These are phyloP conservation scores for Oscheius sp. DNA, from an alignment of 2,888 invertebrate genomes.

Conservation along the genomic window DNA sequence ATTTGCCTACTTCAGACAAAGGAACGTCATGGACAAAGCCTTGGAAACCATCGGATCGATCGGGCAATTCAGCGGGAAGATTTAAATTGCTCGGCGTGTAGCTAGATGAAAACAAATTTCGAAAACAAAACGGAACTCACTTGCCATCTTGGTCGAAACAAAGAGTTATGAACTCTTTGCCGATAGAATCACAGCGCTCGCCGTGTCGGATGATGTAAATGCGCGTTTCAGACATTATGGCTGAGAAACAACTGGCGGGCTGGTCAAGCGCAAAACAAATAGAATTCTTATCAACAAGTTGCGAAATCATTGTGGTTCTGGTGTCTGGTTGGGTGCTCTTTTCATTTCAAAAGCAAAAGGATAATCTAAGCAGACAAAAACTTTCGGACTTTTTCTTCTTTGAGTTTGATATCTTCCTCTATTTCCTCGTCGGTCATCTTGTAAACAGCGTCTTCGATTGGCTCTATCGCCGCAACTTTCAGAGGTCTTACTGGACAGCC, in stretches of 20 bases:
- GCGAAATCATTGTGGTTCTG: background rate
- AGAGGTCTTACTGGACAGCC: background rate
- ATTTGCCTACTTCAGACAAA: background rate
- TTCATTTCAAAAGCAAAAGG: no score
- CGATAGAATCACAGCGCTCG: background rate
- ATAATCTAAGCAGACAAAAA: no score
- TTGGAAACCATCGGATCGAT: background rate
- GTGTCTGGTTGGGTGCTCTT: no score
- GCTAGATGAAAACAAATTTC: no score
- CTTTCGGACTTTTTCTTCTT: background rate
- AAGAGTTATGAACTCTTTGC: background rate
- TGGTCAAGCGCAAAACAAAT: background rate
- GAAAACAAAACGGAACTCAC: background rate
- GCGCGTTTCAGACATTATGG: background rate
- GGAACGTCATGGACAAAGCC: background rate
- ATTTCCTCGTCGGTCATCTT: background rate
- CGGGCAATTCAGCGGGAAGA: background rate
- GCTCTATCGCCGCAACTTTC: background rate
- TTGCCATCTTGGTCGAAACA: slow-evolving; percentile 5
- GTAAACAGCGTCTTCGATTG: background rate
- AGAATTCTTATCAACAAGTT: background rate
- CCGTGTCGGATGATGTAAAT: slow-evolving; percentile 16
- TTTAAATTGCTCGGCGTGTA: slow-evolving; percentile 6
- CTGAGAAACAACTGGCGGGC: background rate
- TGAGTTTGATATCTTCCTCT: background rate